Percentiles rank a stretch among this genome's conserved stretches.
phyloP scores from a whole-genome alignment of 1,140 invertebrate species.

The Helicoverpa zea region DNA sequence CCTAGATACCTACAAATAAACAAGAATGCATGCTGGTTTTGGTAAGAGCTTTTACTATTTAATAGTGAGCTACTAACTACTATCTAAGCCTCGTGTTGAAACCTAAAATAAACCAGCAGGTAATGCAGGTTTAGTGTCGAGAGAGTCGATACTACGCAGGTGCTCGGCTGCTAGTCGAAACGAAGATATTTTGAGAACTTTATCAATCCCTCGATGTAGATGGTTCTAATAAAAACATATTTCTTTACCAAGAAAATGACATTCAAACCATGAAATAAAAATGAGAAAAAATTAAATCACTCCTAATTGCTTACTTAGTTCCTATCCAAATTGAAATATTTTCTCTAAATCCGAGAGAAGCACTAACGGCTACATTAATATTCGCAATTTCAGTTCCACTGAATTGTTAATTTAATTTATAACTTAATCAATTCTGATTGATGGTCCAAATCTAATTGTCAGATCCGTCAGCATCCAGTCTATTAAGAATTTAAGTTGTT shows the following conservation, averaged over 20 bases:
- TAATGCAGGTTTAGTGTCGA: constrained; percentile 1
- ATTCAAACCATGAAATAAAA: too few relatives aligned
- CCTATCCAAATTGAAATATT: too few relatives aligned
- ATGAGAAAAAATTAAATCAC: too few relatives aligned
- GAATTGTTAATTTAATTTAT: constrained; percentile 13
- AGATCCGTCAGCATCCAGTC: constrained; percentile 7
- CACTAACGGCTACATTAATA: constrained; percentile 2
- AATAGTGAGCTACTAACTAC: neutral
- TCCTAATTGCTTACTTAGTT: too few relatives aligned
- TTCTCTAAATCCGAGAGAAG: neutral
- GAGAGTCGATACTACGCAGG: neutral
- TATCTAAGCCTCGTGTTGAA: neutral
- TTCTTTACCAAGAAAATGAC: too few relatives aligned
- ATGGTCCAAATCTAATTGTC: neutral
- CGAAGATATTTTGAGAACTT: too few relatives aligned
- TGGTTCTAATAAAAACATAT: too few relatives aligned
- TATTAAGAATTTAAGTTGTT: neutral
- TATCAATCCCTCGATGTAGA: too few relatives aligned
- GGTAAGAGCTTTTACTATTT: neutral
- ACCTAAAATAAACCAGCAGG: neutral
- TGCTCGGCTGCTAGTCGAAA: neutral
- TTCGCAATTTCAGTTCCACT: neutral
- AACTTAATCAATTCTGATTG: constrained; percentile 10
- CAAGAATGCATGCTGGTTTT: too few relatives aligned
- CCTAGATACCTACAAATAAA: too few relatives aligned